Evolutionary conservation across 2,797 vertebrate genomes (phyloP).

Genomic region (Eremophila alpestris): DNA sequence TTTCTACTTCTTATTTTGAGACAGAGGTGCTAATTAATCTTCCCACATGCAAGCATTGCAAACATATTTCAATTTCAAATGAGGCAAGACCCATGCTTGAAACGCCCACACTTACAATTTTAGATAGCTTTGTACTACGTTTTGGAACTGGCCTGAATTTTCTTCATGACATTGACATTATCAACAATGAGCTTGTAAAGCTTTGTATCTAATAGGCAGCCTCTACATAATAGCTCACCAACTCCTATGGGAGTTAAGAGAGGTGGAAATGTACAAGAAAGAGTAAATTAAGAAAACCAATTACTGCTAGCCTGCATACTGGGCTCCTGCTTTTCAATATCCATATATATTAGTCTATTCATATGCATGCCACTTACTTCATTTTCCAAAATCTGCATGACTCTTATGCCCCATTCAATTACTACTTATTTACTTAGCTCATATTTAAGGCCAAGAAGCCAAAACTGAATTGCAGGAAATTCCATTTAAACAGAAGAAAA

Average conservation of each 20-base stretch:
- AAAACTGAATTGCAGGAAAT: neutral
- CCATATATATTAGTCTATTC: neutral
- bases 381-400: neutral
- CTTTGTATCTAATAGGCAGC: conserved; percentile 39
- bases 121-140: conserved; percentile 63
- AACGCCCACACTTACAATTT: conserved; percentile 71
- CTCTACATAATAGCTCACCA: conserved; percentile 20
- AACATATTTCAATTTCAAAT: conserved; percentile 83
- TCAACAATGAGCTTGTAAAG: conserved; percentile 30
- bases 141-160: conserved; percentile 68
- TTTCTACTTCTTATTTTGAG: conserved; percentile 83
- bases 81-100: conserved; percentile 69
- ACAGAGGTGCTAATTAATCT: conserved; percentile 90
- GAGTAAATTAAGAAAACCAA: conserved; percentile 29
- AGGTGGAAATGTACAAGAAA: conserved; percentile 7
- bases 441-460: neutral
- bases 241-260: neutral
- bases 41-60: conserved; percentile 82
- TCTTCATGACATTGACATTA: conserved; percentile 54
- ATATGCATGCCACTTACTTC: neutral
- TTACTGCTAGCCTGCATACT: neutral
- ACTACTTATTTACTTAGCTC: neutral
- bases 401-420: neutral
- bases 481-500: neutral
- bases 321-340: neutral